A percentile compares a stretch with the other conserved stretches of the same genome.
Conservation (phyloP, 2,113 vertebrate genomes). For the Talpa occidentalis region DNA sequence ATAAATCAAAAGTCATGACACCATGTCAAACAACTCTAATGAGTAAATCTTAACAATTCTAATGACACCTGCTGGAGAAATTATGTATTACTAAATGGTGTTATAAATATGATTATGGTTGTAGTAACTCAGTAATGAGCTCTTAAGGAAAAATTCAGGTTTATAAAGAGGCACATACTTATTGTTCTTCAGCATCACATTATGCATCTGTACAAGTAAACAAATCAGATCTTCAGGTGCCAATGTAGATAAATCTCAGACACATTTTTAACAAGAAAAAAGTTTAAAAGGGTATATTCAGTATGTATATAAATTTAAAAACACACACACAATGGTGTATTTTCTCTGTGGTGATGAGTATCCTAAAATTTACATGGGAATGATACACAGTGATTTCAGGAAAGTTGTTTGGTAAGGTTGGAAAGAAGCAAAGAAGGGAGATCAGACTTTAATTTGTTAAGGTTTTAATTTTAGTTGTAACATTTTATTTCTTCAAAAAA, state of each 20-base stretch:
- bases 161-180: not conserved
- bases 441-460: not conserved
- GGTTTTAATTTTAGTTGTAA: slow-evolving; percentile 30
- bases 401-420: not conserved
- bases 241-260: not conserved
- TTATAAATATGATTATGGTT: not conserved
- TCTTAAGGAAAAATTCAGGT: not conserved
- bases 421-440: not conserved
- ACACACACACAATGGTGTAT: not conserved
- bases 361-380: not conserved
- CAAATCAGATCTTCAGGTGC: not conserved
- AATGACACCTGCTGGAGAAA: slow-evolving; percentile 30
- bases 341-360: not conserved
- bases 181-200: not conserved
- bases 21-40: not conserved
- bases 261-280: not conserved
- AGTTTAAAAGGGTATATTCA: not conserved
- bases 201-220: not conserved
- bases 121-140: not conserved
- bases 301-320: not conserved
- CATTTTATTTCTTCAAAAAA: not conserved
- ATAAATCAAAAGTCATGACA: not conserved
- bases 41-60: not conserved
- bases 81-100: not conserved
- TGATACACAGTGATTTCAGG: not conserved